Evolutionary conservation across 64 coral and sea anemone species (phyloP).

Genomic region (Stichodactyla mertensii): DNA sequence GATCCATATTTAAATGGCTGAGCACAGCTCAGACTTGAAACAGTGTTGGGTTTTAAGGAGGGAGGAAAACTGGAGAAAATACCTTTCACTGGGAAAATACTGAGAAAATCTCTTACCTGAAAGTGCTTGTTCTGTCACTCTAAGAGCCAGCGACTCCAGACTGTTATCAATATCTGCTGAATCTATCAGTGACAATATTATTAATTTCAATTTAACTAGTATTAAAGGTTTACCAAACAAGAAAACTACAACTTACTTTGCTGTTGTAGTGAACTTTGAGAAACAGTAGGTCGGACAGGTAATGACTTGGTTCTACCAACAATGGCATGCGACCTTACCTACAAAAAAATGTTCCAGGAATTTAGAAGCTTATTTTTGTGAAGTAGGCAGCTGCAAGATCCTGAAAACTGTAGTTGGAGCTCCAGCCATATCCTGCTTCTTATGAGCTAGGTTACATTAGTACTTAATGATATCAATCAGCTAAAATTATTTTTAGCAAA

Average conservation of each 20-base stretch:
- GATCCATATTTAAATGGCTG: no score
- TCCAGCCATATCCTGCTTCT: no score
- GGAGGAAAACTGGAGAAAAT: neutral
- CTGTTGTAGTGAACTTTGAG: slow-evolving; percentile 46
- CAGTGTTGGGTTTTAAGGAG: neutral
- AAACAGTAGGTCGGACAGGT: slow-evolving; percentile 53
- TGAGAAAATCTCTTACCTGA: slow-evolving; percentile 40
- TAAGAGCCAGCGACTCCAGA: slow-evolving; percentile 69
- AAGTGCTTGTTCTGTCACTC: slow-evolving; percentile 82
- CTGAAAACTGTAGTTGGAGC: no score
- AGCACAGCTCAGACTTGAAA: no score
- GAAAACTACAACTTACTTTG: slow-evolving; percentile 50
- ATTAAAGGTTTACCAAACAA: no score
- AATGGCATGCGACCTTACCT: slow-evolving; percentile 85
- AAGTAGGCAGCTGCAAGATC: no score
- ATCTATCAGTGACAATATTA: slow-evolving; percentile 15
- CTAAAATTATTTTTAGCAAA: no score
- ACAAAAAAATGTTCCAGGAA: neutral
- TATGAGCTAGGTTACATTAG: no score
- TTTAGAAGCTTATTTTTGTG: neutral
- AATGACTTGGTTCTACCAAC: slow-evolving; percentile 86
- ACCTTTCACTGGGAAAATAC: neutral
- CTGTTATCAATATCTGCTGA: slow-evolving; percentile 83
- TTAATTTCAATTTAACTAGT: no score
- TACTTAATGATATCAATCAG: no score